Evolutionary conservation across 2,113 vertebrate species (phyloP).

Genomic region (Chionis minor): DNA sequence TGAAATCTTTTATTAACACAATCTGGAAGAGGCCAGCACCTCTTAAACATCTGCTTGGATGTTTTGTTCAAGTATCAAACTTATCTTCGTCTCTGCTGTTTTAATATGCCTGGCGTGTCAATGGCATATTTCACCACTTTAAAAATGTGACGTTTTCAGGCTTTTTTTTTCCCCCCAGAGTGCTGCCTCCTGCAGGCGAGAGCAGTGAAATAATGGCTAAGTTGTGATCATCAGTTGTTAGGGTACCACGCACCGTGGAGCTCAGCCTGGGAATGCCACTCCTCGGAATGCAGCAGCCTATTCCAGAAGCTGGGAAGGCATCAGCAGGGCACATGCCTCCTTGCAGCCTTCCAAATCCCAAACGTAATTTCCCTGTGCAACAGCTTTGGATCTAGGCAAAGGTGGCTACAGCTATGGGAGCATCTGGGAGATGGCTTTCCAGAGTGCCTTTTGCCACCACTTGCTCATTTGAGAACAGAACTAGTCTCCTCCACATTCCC

Average conservation of each 20-base stretch:
- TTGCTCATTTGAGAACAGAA: background rate
- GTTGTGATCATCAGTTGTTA: rapidly evolving
- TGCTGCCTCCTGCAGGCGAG: background rate
- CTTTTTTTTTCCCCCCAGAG: rapidly evolving
- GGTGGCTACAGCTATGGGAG: rapidly evolving
- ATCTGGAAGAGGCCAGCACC: background rate
- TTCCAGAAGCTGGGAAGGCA: background rate
- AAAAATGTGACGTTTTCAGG: background rate
- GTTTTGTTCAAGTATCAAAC: background rate
- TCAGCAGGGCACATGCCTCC: background rate
- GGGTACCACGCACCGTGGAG: rapidly evolving
- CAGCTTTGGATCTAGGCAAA: background rate
- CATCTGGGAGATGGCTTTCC: background rate
- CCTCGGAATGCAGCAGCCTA: rapidly evolving
- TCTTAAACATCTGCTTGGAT: background rate
- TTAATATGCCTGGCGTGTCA: background rate
- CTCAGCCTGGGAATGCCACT: background rate
- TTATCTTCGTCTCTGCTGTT: background rate
- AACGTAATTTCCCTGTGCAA: no score
- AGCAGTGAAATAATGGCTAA: rapidly evolving
- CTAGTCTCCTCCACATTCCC: rapidly evolving
- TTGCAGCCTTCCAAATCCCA: background rate
- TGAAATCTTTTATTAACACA: background rate
- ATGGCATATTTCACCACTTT: background rate
- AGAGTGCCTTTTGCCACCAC: background rate